Evolutionary conservation across 2,888 invertebrate species (phyloP), one percentile per base, ranked within the genome.

Genomic region (Noctua fimbriata): DNA sequence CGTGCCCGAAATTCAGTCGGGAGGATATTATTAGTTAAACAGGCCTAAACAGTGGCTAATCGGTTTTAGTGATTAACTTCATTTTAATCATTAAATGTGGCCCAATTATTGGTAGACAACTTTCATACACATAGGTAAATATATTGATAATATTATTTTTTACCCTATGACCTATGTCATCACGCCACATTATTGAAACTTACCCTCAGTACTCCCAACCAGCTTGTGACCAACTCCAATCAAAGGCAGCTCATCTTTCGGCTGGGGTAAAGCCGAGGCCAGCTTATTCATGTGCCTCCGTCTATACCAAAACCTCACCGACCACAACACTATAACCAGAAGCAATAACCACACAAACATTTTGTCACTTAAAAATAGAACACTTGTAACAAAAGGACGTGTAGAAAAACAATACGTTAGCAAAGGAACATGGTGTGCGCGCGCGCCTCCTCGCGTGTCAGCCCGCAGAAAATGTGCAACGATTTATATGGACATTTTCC

Each of bases 231-330:
- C 92, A 24, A 94, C 28, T 3, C 96, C 96, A n/a, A 95, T 87
- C 4, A 94, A 3, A 1, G 95, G 95, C 41, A 94, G 69, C 24
- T 92, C 90, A 3, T 83, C 84, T 4, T 89, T 82, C 0, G 91
- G 63, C 4, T 49, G 78, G 3, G 92, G 92, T 70, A 95, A 88
- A 7, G 73, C 84, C 0, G 92, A 85, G 4, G 95, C 95, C 60
- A 96, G 79, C 80, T 92, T 89, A 76, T 94, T 93, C 92, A 96
- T 91, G 63, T 92, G 89, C 82, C 95, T 91, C 78, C 95, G 92
- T 63, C 88, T 91, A 69, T 91, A 93, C 88, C 93, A 91, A 79
- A 92, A 95, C 78, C 90, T 80, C 55, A 88, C 83, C 4, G 85
- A 82, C 94, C 95, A 94, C 73, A 90, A 74, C 82, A 92, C 73